Percentiles rank a stretch among this genome's conserved stretches.
These are phyloP conservation scores for Lycopodina hypogea DNA, from an alignment of 37 sponge, comb jelly and placozoan genomes.

Conservation along the genomic window DNA sequence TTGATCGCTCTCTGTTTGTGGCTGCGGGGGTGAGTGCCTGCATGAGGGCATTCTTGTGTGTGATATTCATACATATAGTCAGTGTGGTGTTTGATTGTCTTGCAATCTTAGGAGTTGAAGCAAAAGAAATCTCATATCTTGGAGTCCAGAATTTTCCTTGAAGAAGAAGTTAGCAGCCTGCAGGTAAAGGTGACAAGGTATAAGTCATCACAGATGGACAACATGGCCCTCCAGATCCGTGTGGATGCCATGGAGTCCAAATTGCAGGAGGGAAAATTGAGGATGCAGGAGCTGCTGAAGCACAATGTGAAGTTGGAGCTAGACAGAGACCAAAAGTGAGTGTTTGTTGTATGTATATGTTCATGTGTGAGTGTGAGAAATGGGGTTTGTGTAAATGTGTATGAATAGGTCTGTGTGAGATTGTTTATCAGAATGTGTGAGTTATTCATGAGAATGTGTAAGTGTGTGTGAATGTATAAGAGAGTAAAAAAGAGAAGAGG, in stretches of 20 bases:
- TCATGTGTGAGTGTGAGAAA: background rate
- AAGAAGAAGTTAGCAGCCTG: conserved; percentile 59
- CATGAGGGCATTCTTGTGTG: too few relatives aligned
- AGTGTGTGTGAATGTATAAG: too few relatives aligned
- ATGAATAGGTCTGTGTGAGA: too few relatives aligned
- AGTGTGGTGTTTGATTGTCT: background rate
- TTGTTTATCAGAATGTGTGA: too few relatives aligned
- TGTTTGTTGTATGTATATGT: conserved; percentile 7
- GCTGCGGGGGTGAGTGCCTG: background rate
- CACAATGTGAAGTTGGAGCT: conserved; percentile 72
- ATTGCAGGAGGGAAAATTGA: conserved; percentile 48
- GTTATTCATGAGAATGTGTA: too few relatives aligned
- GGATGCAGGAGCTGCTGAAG: conserved; percentile 77
- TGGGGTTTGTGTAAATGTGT: background rate
- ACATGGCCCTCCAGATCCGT: conserved; percentile 51
- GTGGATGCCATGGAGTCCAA: conserved; percentile 70
- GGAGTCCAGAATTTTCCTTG: conserved; percentile 62
- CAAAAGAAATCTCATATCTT: conserved; percentile 63
- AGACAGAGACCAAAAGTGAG: conserved; percentile 72
- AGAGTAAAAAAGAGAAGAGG: too few relatives aligned
- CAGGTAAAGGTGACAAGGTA: conserved; percentile 45
- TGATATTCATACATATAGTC: too few relatives aligned
- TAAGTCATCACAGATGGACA: conserved; percentile 57
- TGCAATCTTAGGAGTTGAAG: conserved; percentile 67
- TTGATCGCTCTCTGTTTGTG: too few relatives aligned